Evolutionary conservation across 2,888 invertebrate species (phyloP), one percentile per base, ranked within the genome.

Genomic region (Nomada fabriciana): DNA sequence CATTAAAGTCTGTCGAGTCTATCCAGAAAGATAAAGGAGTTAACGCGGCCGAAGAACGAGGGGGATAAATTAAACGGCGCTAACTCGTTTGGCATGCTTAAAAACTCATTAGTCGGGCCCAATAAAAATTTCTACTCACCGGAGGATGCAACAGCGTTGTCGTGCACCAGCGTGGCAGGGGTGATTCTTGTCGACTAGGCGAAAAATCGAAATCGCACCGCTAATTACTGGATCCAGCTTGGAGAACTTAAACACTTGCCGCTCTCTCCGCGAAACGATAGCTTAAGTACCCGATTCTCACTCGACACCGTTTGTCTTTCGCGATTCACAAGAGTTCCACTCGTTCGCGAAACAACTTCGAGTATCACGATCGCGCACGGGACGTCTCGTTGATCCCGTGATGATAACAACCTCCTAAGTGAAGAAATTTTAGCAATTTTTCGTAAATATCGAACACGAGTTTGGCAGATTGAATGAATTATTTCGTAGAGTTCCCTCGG

Each of bases 121-220:
- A 69, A 84, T 59, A 73, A 74, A 86, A 81, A 81, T 86, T 70
- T 36, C 13, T 70, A 86, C 87, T 86, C 60, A 76, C 87, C 87
- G 53, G 63, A 52, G 70, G 50, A 67, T 52, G 68, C 63, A 74
- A 68, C 68, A 53, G 42, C 47, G 18, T 11, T 11, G 52, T 25
- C 20, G 13, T 0, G 57, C 57, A 57, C 15, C 43, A 29, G 2
- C 47, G 13, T 20, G 7, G 25, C 23, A 2, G 15, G 10, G 15
- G 9, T 7, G 42, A 73, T 55, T 82, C 73, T 52, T 23, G 72
- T 43, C 47, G 55, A 69, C 53, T 50, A 53, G 25, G 43, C 64
- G 53, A 57, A 63, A 73, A 60, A 71, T 82, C 60, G 74, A 71
- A 77, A 67, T 74, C 61, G 53, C 77, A 74, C 70, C 72, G 55